Evolutionary conservation across 2,888 invertebrate species (phyloP), one percentile per base, ranked within the genome.

Genomic region (Agrotis clavis): DNA sequence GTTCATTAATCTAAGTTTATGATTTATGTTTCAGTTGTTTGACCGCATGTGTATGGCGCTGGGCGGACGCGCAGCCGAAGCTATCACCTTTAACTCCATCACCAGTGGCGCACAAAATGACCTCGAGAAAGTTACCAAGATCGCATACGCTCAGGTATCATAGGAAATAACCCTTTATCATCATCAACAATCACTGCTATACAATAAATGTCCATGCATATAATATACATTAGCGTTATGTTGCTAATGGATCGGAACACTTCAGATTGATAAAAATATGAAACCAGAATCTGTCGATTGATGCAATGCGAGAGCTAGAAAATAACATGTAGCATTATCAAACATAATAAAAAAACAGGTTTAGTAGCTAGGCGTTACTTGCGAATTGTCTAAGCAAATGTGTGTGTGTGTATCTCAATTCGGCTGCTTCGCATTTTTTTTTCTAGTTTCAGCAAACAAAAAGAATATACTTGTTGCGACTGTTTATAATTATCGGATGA

Each of bases 1-100:
- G 35, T 67, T 67, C 14, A 18, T 53, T 18, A 2, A 25, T 48
- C 45, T 45, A 25, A n/a, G n/a, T n/a, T n/a, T 18, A 53, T 71
- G 16, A n/a, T 18, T 53, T 71, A 4, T 35, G 30, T 35, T 73
- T 81, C 91, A 98, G 98, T 94, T 99, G 6, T 99, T 99, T 92
- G 99, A 99, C 90, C 97, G 98, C 88, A 99, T 99, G 99, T 99
- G 99, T 90, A 99, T 99, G 98, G 98, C 98, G 18, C 94, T 99
- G 47, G 99, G 99, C 4, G 99, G 99, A 0, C 96, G 99, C 57
- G 99, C 98, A 1, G 99, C 99, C 0, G 99, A 99, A 91, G 98
- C 98, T 30, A 91, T 99, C 71, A 98, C 97, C 0, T 99, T 99
- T 92, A 99, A 99, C 90, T 97, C 97, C 41, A 97, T 99, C 48